phyloP scores from a whole-genome alignment of 2,888 invertebrate species.

The Melinopterus prodromus region DNA sequence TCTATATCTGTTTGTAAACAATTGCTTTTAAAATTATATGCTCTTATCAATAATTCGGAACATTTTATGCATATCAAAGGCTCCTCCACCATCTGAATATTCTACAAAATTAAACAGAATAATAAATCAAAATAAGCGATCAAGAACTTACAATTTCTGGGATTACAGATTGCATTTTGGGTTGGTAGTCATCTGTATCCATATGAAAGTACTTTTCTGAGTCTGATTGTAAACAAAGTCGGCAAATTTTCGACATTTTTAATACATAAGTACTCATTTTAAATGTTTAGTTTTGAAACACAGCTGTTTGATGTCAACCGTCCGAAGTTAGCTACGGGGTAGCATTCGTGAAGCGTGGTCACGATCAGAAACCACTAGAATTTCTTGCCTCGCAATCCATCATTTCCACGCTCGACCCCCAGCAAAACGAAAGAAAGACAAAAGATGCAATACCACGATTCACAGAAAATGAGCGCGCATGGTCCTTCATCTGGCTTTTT shows the following conservation, averaged over 20 bases:
- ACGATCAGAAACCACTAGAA: background rate
- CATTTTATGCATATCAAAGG: conserved; percentile 27
- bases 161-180: conserved; percentile 19
- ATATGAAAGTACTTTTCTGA: background rate
- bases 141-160: conserved; percentile 31
- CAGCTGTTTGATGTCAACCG: background rate
- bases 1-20: conserved; percentile 27
- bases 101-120: background rate
- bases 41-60: conserved; percentile 21
- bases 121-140: background rate
- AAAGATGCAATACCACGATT: no score
- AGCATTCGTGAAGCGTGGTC: background rate
- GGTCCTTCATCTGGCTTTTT: no score
- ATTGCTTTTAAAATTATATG: conserved; percentile 27
- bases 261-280: background rate
- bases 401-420: no score
- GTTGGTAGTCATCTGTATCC: background rate
- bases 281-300: background rate
- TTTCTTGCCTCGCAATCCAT: no score
- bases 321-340: background rate
- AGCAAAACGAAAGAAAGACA: no score
- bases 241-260: conserved; percentile 26
- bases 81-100: conserved; percentile 10
- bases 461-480: no score
- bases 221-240: conserved; percentile 22